phyloP scores from a whole-genome alignment of 2,888 invertebrate genomes.

The Argynnis bischoffii region DNA sequence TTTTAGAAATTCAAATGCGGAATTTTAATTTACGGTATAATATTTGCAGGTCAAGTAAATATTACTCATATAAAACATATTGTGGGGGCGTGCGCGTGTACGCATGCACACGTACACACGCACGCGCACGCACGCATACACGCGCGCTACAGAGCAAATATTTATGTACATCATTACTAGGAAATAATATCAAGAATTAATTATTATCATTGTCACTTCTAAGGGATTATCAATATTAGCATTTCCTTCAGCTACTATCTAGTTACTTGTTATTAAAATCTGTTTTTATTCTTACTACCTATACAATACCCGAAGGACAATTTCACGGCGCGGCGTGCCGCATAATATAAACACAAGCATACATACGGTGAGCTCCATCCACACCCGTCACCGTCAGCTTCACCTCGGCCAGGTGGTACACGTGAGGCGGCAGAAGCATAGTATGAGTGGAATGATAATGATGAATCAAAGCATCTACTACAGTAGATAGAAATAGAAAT shows the following conservation, averaged over 20 bases:
- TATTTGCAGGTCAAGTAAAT: neutral
- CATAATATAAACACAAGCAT: neutral
- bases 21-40: neutral
- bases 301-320: neutral
- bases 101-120: neutral
- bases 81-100: neutral
- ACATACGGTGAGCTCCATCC: neutral
- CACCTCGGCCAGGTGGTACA: neutral
- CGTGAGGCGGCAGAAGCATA: no score
- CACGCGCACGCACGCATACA: neutral
- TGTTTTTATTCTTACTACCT: neutral
- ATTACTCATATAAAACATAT: neutral
- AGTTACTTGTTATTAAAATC: neutral
- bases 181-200: neutral
- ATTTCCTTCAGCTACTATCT: neutral
- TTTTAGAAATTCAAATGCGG: no score
- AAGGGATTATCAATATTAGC: neutral
- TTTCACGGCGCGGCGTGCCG: neutral
- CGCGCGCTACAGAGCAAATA: slow-evolving; percentile 1
- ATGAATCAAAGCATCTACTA: no score
- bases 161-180: slow-evolving; percentile 1
- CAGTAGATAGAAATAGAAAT: no score
- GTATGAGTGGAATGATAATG: no score
- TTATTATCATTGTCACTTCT: neutral
- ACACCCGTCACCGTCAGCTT: neutral